Evolutionary conservation across 2,888 invertebrate genomes (phyloP).

Genomic region (Periphyllus acericola): DNA sequence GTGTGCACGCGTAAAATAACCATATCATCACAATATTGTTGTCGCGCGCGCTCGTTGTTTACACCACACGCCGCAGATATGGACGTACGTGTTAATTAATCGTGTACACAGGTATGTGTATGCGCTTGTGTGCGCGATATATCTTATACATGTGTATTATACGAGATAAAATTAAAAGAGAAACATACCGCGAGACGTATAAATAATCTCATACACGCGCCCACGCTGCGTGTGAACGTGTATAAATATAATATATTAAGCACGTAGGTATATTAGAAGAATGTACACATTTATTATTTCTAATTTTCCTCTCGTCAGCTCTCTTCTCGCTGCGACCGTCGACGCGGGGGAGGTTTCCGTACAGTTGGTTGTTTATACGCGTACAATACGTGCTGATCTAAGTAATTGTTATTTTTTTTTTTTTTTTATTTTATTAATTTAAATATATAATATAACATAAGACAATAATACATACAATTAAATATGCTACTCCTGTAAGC

Average conservation of each 20-base stretch:
- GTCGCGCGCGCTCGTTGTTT: not conserved
- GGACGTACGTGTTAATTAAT: constrained; percentile 21
- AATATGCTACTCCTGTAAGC: too few relatives aligned
- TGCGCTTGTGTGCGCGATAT: not conserved
- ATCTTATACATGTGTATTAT: not conserved
- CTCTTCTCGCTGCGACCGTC: too few relatives aligned
- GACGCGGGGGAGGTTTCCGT: too few relatives aligned
- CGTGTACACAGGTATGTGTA: not conserved
- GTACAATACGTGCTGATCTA: too few relatives aligned
- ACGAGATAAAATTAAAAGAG: constrained; percentile 10
- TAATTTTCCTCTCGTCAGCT: not conserved
- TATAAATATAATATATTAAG: not conserved
- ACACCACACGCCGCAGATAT: not conserved
- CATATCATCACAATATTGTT: constrained; percentile 19
- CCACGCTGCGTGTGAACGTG: not conserved
- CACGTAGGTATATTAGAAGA: too few relatives aligned
- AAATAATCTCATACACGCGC: not conserved
- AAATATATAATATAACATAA: too few relatives aligned
- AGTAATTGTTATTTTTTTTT: too few relatives aligned
- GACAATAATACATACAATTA: too few relatives aligned
- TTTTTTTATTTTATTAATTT: too few relatives aligned
- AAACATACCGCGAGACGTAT: not conserved
- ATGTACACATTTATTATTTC: not conserved
- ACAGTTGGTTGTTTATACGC: too few relatives aligned
- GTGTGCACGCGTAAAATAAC: not conserved